phyloP scores from a whole-genome alignment of 2,888 invertebrate species.

The Lypha dubia region DNA sequence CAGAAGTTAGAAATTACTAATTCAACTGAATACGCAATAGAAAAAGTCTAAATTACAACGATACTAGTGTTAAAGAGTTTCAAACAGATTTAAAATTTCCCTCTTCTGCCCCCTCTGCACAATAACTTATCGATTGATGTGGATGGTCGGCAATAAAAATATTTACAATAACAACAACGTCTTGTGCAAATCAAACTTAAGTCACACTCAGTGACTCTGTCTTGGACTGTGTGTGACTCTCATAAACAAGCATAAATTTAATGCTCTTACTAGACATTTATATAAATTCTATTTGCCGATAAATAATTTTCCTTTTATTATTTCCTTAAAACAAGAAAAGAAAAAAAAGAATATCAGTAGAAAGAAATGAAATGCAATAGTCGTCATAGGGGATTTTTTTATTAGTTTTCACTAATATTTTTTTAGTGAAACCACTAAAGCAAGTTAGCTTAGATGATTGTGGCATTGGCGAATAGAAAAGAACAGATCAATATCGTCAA shows the following conservation, averaged over 20 bases:
- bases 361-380: constrained; percentile 11
- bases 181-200: constrained; percentile 45
- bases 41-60: constrained; percentile 12
- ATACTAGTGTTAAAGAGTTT: neutral
- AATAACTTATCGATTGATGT: constrained; percentile 4
- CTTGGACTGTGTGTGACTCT: constrained; percentile 38
- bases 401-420: constrained; percentile 44
- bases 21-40: constrained; percentile 6
- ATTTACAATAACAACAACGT: constrained; percentile 44
- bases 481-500: constrained; percentile 65
- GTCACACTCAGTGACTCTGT: constrained; percentile 29
- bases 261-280: constrained; percentile 43
- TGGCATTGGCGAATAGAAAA: constrained; percentile 52
- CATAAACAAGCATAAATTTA: constrained; percentile 52
- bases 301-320: constrained; percentile 62
- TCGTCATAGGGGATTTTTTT: constrained; percentile 58
- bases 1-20: constrained; percentile 3
- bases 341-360: constrained; percentile 1
- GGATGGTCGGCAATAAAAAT: constrained; percentile 22
- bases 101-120: neutral
- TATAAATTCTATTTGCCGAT: constrained; percentile 56
- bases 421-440: constrained; percentile 54
- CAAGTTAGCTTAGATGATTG: constrained; percentile 38
- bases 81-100: neutral
- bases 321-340: constrained; percentile 53